Base-by-base conservation (phyloP, 2,888 invertebrate species). In the Julus scandinavius region DNA sequence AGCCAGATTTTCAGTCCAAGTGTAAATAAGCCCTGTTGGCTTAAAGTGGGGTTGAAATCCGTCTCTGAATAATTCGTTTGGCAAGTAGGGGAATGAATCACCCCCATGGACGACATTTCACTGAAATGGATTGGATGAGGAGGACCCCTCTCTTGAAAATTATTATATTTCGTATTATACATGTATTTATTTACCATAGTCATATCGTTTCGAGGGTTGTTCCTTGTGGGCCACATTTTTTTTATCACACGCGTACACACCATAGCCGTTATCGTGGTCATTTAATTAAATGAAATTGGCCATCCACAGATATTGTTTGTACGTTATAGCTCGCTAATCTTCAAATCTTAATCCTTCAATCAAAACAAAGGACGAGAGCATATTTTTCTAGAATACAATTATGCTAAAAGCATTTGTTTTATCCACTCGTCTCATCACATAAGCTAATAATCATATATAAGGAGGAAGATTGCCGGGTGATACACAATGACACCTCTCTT, bases 331-430 rank as follows among this genome's bases (percentile, higher is more conserved):
- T 9, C 17, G n/a, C 17, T 85, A 85, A 85, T 85, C 85, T 49
- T 41, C 85, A 2, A 85, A 85, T 85, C 85, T 85, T 85, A 85
- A 85, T 85, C 85, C 85, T 49, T 85, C 41, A 45, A 85, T 85
- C 85, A 85, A 41, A 85, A 85, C 85, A 85, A 41, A 85, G 72
- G 72, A 72, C n/a, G 72, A 20, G 72, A 85, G 49, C 49, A 49
- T 49, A 49, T 49, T 85, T 49, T 85, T 41, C 85, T 85, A 41
- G 72, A 40, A 85, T 85, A 20, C 85, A 85, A 85, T 85, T 85
- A 85, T 85, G 45, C 49, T 85, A 85, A 85, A 85, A 85, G 85
- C 85, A 41, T 49, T 49, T 49, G 49, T 72, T 72, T 45, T 85
- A 85, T 85, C 49, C 85, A 85, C 85, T 85, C 85, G 45, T 85